These are phyloP conservation scores for Pachycephala philippinensis DNA, from an alignment of 2,113 vertebrate species.

Conservation along the genomic window DNA sequence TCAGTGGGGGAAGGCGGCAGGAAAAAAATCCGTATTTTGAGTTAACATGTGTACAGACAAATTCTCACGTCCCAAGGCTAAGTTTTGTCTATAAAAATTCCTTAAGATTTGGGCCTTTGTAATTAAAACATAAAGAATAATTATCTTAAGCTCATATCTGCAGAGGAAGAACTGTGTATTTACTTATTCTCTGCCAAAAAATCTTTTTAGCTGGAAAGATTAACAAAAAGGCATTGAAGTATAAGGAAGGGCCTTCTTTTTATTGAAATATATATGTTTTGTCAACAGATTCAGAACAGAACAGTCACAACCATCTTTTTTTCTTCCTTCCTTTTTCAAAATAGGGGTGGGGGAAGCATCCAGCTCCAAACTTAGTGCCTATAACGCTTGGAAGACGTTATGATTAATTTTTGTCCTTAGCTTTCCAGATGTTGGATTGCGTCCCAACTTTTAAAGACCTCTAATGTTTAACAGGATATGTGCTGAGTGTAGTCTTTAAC, in stretches of 20 bases:
- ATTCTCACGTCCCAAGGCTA: background rate
- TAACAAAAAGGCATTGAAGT: background rate
- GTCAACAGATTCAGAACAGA: conserved; percentile 17
- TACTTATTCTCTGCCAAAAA: conserved; percentile 11
- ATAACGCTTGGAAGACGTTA: conserved; percentile 4
- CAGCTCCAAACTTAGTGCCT: conserved; percentile 9
- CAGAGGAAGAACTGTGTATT: conserved; percentile 15
- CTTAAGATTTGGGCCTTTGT: background rate
- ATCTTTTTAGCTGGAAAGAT: background rate
- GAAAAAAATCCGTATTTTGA: background rate
- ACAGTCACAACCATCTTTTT: background rate
- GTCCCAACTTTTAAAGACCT: conserved; percentile 59
- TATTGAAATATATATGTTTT: background rate
- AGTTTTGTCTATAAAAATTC: conserved; percentile 27
- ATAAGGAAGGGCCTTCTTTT: background rate
- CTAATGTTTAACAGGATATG: conserved; percentile 67
- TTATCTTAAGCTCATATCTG: conserved; percentile 20
- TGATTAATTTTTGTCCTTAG: conserved; percentile 58
- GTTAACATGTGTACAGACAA: background rate
- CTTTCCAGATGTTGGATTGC: conserved; percentile 74
- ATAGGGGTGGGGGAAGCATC: background rate
- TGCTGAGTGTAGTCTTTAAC: conserved; percentile 62
- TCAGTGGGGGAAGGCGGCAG: background rate
- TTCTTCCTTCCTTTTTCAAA: background rate
- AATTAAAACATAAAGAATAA: conserved; percentile 5